A percentile compares a stretch with the other conserved stretches of the same genome.
Evolutionary conservation across 2,113 vertebrate species (phyloP).

Genomic region (Galbula dea): DNA sequence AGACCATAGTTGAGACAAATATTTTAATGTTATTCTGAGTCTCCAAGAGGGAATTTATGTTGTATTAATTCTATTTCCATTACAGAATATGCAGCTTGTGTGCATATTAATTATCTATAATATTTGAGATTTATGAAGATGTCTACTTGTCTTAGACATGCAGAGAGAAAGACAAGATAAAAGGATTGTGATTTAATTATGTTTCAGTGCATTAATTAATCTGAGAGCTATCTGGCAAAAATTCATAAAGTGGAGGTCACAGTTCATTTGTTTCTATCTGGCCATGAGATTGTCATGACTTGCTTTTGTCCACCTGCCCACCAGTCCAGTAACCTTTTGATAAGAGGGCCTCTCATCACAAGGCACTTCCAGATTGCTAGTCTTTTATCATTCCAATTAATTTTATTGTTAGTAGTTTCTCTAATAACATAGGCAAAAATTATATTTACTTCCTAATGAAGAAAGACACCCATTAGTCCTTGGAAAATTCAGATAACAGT

Average conservation of each 20-base stretch:
- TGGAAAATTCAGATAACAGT: too few species aligned
- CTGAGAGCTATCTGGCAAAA: background rate
- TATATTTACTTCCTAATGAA: too few species aligned
- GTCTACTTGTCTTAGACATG: background rate
- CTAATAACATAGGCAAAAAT: too few species aligned
- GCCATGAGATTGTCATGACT: background rate
- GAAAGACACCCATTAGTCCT: too few species aligned
- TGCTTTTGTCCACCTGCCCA: background rate
- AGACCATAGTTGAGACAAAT: background rate
- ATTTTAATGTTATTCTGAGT: background rate
- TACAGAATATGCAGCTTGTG: background rate
- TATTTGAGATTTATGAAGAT: slow-evolving; percentile 13
- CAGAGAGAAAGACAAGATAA: slow-evolving; percentile 2
- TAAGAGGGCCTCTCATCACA: background rate
- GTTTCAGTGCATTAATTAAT: background rate
- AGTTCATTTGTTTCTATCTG: background rate
- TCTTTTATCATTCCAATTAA: background rate
- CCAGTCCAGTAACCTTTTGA: background rate
- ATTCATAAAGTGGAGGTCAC: background rate
- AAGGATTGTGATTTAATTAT: slow-evolving; percentile 24
- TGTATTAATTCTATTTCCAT: background rate
- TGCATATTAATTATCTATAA: slow-evolving; percentile 17
- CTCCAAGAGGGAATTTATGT: background rate
- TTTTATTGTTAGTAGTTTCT: background rate
- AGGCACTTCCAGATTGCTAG: background rate